Percentiles rank a stretch among this genome's conserved stretches.
These are phyloP conservation scores for Tadarida brasiliensis DNA, from an alignment of 2,797 vertebrate species.

Conservation along the genomic window DNA sequence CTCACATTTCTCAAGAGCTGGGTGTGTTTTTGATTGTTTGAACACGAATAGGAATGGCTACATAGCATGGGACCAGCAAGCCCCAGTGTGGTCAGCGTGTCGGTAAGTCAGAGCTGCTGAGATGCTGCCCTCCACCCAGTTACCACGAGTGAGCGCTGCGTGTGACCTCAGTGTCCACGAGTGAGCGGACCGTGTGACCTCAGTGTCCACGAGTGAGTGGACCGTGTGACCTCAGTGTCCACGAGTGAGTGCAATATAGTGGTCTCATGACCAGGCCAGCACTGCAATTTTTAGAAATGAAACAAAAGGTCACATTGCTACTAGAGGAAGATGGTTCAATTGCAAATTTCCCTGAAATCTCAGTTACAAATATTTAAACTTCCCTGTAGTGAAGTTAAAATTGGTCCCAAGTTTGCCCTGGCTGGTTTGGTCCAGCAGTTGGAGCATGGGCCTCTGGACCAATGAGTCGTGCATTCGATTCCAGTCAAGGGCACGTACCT, in stretches of 20 bases:
- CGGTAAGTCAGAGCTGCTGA: not conserved
- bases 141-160: not conserved
- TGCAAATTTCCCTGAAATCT: not conserved
- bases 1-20: not conserved
- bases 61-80: not conserved
- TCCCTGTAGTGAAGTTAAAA: not conserved
- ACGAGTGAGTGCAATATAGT: not conserved
- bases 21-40: not conserved
- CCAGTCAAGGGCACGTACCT: too few species aligned
- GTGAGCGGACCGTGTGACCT: too few species aligned
- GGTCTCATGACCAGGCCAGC: not conserved
- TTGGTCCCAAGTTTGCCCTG: not conserved
- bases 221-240: too few species aligned
- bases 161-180: not conserved
- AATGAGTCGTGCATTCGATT: too few species aligned
- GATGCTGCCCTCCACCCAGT: not conserved
- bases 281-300: slow-evolving; percentile 5
- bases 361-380: not conserved
- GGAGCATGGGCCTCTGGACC: too few species aligned
- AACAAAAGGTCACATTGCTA: not conserved
- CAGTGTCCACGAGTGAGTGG: too few species aligned
- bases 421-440: too few species aligned
- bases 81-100: fast-evolving
- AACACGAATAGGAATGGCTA: not conserved
- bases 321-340: not conserved